Evolutionary conservation across 2,797 vertebrate genomes (phyloP).

Genomic region (Rhincodon typus): DNA sequence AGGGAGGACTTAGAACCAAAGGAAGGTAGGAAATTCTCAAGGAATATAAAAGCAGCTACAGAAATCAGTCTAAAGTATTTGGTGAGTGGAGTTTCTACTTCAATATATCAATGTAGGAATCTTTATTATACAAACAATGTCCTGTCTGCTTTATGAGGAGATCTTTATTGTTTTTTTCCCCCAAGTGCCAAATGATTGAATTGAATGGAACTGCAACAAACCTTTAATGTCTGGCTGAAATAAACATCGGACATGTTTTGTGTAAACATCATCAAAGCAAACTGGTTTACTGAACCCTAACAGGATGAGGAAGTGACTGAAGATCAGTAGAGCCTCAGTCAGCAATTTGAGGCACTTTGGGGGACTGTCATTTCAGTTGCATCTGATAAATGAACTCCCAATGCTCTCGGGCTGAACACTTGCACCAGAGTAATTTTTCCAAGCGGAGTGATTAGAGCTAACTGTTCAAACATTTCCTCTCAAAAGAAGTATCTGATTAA

Average conservation of each 20-base stretch:
- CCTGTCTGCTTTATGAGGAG: not conserved
- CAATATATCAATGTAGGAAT: not conserved
- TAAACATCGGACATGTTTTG: not conserved
- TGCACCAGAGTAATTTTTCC: not conserved
- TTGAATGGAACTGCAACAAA: not conserved
- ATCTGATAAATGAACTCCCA: not conserved
- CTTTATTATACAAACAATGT: not conserved
- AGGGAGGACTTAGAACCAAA: not conserved
- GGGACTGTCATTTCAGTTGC: not conserved
- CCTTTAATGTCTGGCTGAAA: not conserved
- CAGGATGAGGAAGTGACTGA: constrained; percentile 1
- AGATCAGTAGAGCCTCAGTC: not conserved
- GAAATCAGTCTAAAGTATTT: not conserved
- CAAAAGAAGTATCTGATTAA: not conserved
- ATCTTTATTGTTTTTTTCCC: not conserved
- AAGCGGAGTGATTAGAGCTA: not conserved
- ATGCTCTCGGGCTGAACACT: not conserved
- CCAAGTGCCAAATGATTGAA: not conserved
- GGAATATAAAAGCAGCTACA: not conserved
- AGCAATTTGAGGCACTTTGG: constrained; percentile 16
- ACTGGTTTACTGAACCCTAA: not conserved
- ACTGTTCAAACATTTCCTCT: not conserved
- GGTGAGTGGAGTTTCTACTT: not conserved
- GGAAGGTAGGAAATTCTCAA: not conserved
- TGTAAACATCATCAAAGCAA: not conserved